Percentiles rank a stretch among this genome's conserved stretches.
Evolutionary conservation across 92 coral and sea anemone species (phyloP).

Genomic region (Palythoa heliodiscus): DNA sequence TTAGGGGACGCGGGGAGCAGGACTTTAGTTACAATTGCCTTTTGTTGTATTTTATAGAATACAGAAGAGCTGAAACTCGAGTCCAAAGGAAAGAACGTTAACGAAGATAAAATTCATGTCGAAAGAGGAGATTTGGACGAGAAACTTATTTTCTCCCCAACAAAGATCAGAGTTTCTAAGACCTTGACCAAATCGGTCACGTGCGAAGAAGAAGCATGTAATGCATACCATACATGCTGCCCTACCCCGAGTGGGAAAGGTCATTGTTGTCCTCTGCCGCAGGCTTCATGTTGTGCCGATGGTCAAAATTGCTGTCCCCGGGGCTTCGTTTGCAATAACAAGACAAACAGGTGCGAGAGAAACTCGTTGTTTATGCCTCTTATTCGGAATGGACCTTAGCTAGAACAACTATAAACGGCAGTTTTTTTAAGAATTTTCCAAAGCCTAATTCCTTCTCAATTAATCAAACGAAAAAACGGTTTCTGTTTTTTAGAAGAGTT

Average conservation of each 20-base stretch:
- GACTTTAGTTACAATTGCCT: not conserved
- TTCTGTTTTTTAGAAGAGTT: no score
- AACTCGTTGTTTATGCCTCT: constrained; percentile 25
- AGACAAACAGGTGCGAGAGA: constrained; percentile 35
- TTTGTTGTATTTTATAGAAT: not conserved
- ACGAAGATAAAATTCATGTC: not conserved
- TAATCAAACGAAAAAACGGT: no score
- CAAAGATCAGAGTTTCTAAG: constrained; percentile 23
- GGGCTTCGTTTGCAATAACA: constrained; percentile 66
- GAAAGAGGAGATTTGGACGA: not conserved
- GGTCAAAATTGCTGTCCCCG: constrained; percentile 77
- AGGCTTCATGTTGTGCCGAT: constrained; percentile 74
- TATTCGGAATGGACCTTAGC: constrained; percentile 27
- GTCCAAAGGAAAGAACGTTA: not conserved
- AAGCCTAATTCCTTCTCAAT: not conserved
- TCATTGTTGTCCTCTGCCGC: constrained; percentile 75
- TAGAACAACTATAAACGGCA: not conserved
- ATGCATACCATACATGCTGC: constrained; percentile 61
- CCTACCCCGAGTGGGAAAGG: constrained; percentile 42
- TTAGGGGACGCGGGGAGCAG: not conserved
- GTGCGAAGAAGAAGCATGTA: constrained; percentile 45
- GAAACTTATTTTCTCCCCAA: constrained; percentile 15
- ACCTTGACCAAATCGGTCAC: constrained; percentile 29
- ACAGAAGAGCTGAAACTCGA: not conserved
- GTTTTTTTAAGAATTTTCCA: not conserved